phyloP scores from a whole-genome alignment of 2,888 invertebrate species.

The Andrena dorsata region DNA sequence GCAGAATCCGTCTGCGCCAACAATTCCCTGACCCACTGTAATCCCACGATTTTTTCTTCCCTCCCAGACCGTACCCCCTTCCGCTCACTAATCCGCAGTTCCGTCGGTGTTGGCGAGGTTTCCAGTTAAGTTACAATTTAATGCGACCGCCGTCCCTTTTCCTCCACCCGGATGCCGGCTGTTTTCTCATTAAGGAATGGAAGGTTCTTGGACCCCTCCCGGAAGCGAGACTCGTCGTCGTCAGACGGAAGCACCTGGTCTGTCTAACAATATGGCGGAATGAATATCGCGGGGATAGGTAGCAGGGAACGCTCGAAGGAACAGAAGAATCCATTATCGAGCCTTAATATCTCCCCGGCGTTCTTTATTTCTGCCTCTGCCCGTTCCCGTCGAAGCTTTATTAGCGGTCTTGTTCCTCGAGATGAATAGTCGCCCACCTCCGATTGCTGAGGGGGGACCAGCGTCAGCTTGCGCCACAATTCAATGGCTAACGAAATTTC shows the following conservation, averaged over 20 bases:
- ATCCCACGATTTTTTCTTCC: background rate
- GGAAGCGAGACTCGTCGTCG: conserved; percentile 22
- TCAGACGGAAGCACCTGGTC: conserved; percentile 14
- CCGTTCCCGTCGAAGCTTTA: conserved; percentile 39
- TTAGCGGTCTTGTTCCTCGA: conserved; percentile 45
- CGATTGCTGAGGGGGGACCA: background rate
- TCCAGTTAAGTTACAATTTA: conserved; percentile 43
- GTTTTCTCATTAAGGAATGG: conserved; percentile 58
- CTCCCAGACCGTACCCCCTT: background rate
- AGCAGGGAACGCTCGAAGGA: conserved; percentile 41
- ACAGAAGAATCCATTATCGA: conserved; percentile 57
- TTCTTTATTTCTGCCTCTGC: conserved; percentile 39
- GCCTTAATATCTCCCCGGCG: conserved; percentile 45
- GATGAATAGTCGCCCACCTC: conserved; percentile 34
- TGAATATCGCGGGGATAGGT: conserved; percentile 35
- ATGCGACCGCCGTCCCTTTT: conserved; percentile 33
- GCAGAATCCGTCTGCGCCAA: background rate
- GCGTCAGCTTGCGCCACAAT: conserved; percentile 39
- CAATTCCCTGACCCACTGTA: conserved; percentile 1
- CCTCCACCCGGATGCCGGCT: conserved; percentile 22
- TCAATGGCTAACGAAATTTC: conserved; percentile 49
- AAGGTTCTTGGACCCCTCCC: conserved; percentile 20
- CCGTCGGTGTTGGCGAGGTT: conserved; percentile 3
- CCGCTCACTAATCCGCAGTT: background rate
- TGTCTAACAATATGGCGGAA: conserved; percentile 54